A percentile compares a stretch with the other conserved stretches of the same genome.
These are phyloP conservation scores for Trichonephila clavata DNA, from an alignment of 1,140 invertebrate species.

Conservation along the genomic window DNA sequence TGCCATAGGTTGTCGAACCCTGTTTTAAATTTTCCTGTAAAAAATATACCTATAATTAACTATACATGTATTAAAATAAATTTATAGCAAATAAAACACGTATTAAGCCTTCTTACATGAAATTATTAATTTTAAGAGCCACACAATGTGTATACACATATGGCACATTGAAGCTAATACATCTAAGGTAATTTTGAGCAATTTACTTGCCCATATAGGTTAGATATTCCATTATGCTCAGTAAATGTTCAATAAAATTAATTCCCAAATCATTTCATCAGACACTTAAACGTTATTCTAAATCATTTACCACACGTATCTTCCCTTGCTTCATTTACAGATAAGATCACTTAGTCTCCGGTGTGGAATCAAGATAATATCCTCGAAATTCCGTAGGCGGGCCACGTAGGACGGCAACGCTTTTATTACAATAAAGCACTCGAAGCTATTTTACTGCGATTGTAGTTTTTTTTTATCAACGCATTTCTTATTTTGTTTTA, in stretches of 20 bases:
- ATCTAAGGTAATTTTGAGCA: no score
- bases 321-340: neutral
- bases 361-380: neutral
- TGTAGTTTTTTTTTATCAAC: constrained; percentile 38
- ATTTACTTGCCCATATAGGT: no score
- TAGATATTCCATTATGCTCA: neutral
- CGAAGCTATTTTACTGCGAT: constrained; percentile 32
- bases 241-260: neutral
- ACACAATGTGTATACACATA: no score
- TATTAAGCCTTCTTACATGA: no score
- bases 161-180: no score
- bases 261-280: neutral
- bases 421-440: constrained; percentile 66
- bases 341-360: neutral
- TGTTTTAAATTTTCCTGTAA: no score
- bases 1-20: no score
- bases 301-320: neutral
- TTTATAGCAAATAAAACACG: no score
- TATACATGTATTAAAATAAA: no score
- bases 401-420: constrained; percentile 5
- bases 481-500: neutral
- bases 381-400: constrained; percentile 6
- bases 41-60: no score
- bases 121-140: no score
- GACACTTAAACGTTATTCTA: neutral